Base-by-base conservation (phyloP, 1,140 invertebrate species). In the Linepithema humile region DNA sequence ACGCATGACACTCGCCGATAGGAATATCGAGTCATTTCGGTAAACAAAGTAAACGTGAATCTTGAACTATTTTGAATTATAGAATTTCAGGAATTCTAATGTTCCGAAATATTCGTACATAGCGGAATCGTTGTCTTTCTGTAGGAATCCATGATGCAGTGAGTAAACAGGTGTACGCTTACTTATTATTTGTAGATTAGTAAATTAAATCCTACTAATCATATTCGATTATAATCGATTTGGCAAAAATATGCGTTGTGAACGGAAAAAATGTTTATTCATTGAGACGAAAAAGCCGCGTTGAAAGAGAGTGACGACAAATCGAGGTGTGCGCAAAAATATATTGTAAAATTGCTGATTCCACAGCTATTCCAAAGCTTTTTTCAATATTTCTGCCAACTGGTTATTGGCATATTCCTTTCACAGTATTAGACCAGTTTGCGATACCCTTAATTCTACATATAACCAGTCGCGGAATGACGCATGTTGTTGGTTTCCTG, bases 401-500 rank as follows among this genome's bases (percentile, higher is more conserved):
- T 10, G 17, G 29, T 50, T 23, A 23, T 32, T 32, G n/a, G 9
- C 9, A 12, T 62, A 45, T 1, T 64, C 12, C 3, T 29, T 26
- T 59, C 17, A 10, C 17, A 6, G 20, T 43, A 40, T 45, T 10
- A 29, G 17, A 50, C 3, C 1, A 10, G 12, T 20, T 12, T 32
- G n/a, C 15, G 57, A 48, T 35, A 64, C 17, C 10, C 15, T 77
- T 57, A 35, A 69, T 69, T 40, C 26, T 17, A 80, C 23, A 50
- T 67, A 20, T 32, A 15, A 45, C 26, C 29, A 15, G 26, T 32
- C 15, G 29, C 1, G 6, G 29, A 38, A 12, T 69, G 29, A 75
- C 26, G 60, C 23, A 55, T 6, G 6, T 55, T 59, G 62, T 69
- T 35, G 75, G 32, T 80, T 69, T 69, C 48, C 75, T 40, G 73